These are phyloP conservation scores for Aplidium turbinatum DNA, from an alignment of 23 tunicate genomes.

Conservation along the genomic window DNA sequence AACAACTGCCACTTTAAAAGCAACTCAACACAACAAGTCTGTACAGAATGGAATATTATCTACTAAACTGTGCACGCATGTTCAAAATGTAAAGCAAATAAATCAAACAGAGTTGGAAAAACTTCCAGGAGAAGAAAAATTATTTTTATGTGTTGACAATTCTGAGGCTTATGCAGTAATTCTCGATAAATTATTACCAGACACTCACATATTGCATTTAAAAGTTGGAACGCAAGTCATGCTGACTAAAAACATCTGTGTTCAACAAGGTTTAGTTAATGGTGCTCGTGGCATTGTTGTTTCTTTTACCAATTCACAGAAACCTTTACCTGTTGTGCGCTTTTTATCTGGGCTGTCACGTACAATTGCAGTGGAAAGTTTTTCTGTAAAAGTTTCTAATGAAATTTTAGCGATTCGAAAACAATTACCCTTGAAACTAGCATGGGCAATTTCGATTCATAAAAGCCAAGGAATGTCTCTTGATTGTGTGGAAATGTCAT, in stretches of 20 bases:
- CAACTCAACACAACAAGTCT: constrained; percentile 41
- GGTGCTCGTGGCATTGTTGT: constrained; percentile 91
- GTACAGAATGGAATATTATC: constrained; percentile 66
- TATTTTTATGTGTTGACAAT: constrained; percentile 59
- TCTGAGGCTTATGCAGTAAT: constrained; percentile 34
- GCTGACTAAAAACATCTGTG: constrained; percentile 87
- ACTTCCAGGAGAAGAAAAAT: constrained; percentile 36
- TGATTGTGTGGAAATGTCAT: constrained; percentile 90
- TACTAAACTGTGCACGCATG: constrained; percentile 89
- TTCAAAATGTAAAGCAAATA: constrained; percentile 70
- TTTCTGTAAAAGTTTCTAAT: constrained; percentile 57
- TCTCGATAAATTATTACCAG: constrained; percentile 71
- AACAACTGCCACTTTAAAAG: constrained; percentile 46
- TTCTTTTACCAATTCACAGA: constrained; percentile 49
- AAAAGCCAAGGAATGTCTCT: constrained; percentile 98
- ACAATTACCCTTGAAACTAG: constrained; percentile 88
- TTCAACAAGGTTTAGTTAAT: constrained; percentile 79
- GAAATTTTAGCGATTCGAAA: constrained; percentile 59
- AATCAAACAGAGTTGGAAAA: constrained; percentile 58
- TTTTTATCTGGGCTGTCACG: constrained; percentile 54
- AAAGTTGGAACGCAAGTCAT: constrained; percentile 95
- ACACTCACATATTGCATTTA: constrained; percentile 43
- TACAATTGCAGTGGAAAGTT: constrained; percentile 53
- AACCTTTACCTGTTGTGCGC: constrained; percentile 55
- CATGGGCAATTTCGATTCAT: constrained; percentile 97